phyloP scores from a whole-genome alignment of 2,797 vertebrate genomes.

The Poeciliopsis paucimaculata region DNA sequence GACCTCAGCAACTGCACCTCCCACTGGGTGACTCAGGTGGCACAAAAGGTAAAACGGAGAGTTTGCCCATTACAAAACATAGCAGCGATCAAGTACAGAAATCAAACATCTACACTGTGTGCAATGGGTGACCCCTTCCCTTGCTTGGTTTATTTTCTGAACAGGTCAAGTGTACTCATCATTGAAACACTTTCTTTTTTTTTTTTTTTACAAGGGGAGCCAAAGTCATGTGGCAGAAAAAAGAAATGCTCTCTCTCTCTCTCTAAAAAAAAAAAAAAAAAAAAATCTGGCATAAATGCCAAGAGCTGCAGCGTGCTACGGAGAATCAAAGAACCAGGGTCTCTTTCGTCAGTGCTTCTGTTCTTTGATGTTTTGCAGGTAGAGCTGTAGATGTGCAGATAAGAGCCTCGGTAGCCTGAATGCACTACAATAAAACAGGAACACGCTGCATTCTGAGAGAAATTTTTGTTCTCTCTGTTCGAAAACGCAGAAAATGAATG shows the following conservation, averaged over 20 bases:
- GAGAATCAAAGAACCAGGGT: slow-evolving; percentile 49
- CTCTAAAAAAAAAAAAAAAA: not conserved
- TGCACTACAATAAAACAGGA: slow-evolving; percentile 20
- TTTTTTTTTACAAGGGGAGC: slow-evolving; percentile 13
- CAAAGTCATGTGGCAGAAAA: slow-evolving; percentile 21
- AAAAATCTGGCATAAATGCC: slow-evolving; percentile 5
- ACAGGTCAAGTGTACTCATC: slow-evolving; percentile 18
- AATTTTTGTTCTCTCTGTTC: slow-evolving; percentile 26
- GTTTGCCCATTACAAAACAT: slow-evolving; percentile 30
- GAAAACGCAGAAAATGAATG: slow-evolving; percentile 21
- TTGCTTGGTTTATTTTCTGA: slow-evolving; percentile 32
- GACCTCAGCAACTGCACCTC: slow-evolving; percentile 99
- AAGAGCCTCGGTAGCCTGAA: slow-evolving; percentile 19
- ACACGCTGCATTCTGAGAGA: slow-evolving; percentile 29
- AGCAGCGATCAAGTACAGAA: slow-evolving; percentile 27
- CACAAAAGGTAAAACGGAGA: slow-evolving; percentile 90
- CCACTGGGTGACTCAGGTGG: slow-evolving; percentile 98
- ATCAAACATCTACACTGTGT: slow-evolving; percentile 14
- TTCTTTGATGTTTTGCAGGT: slow-evolving; percentile 66
- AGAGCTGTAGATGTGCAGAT: slow-evolving; percentile 47
- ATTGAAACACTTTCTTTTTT: slow-evolving; percentile 8
- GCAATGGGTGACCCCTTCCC: slow-evolving; percentile 21
- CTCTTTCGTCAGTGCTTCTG: slow-evolving; percentile 38
- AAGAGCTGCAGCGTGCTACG: slow-evolving; percentile 38
- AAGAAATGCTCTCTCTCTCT: slow-evolving; percentile 22